Evolutionary conservation across 2,888 invertebrate genomes (phyloP).

Genomic region (Cephus rjabovi): DNA sequence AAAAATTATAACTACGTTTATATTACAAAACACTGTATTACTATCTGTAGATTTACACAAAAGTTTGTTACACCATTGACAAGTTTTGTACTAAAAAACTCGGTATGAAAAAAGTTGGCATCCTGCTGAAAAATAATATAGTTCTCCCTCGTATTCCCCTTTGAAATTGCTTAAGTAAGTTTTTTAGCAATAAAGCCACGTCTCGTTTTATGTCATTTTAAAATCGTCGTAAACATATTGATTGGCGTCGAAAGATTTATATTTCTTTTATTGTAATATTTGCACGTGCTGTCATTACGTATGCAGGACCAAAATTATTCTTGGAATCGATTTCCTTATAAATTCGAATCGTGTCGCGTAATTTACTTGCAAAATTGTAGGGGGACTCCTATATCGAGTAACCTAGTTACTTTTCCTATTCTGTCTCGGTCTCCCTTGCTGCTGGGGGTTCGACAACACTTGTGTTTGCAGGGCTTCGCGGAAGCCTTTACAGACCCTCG

Average conservation of each 20-base stretch:
- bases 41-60: not conserved
- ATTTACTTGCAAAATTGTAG: not conserved
- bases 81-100: not conserved
- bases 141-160: not conserved
- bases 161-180: not conserved
- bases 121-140: not conserved
- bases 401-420: slow-evolving; percentile 41
- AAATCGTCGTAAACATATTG: not conserved
- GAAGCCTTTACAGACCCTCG: slow-evolving; percentile 53
- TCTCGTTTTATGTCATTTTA: not conserved
- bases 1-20: not conserved
- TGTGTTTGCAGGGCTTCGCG: slow-evolving; percentile 52
- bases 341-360: not conserved
- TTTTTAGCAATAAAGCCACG: not conserved
- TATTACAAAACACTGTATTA: not conserved
- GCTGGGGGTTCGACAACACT: slow-evolving; percentile 57
- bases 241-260: not conserved
- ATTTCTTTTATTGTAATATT: not conserved
- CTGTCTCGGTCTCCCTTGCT: slow-evolving; percentile 16
- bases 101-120: not conserved
- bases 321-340: not conserved
- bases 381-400: slow-evolving; percentile 24
- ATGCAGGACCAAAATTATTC: not conserved
- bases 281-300: not conserved
- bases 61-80: not conserved